Base-by-base conservation (phyloP, 2,113 vertebrate species). In the Paradisaea rubra region DNA sequence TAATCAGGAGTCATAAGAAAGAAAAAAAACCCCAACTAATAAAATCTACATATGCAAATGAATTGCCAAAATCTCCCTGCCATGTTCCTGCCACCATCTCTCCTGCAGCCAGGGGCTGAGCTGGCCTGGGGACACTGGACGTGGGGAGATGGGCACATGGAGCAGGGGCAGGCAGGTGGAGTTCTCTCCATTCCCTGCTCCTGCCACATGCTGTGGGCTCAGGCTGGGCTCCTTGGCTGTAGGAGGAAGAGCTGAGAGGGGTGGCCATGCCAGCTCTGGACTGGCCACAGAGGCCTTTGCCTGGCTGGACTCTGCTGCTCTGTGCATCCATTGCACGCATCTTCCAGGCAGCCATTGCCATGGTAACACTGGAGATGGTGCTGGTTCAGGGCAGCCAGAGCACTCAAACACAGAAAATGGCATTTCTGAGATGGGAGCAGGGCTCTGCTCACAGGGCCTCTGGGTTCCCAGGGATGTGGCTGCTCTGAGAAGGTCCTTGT, bases 201-300 rank as follows among this genome's bases (percentile, higher is more conserved):
- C 61, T 39, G 35, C 68, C 19, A 19, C 61, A 2, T 0, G 0
- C 37, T 19, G 1, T 1, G 2, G 39, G 47, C 61, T 78, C 44
- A 3, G 13, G 2, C 0, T 2, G 13, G 23, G 52, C 65, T 85
- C 61, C 28, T 18, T 1, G 10, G 73, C 81, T 50, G 61, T 2
- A 11, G 65, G 33, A 60, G 35, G 59, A 30, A n/a, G 52, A 56
- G 49, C 47, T 59, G 35, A 1, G 1, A 37, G 39, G 54, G 8
- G 8, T 25, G 41, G 37, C 71, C 0, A 0, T 11, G 42, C 30
- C 33, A n/a, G 25, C 45, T 14, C 35, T 1, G 1, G 3, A 1
- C 39, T 11, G 47, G 27, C 47, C 81, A 20, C 9, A 5, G 60
- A 13, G 27, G 9, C 52, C 39, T 70, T 27, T 73, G 25, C 41